phyloP scores from a whole-genome alignment of 1,140 invertebrate species.

The Atta colombica region DNA sequence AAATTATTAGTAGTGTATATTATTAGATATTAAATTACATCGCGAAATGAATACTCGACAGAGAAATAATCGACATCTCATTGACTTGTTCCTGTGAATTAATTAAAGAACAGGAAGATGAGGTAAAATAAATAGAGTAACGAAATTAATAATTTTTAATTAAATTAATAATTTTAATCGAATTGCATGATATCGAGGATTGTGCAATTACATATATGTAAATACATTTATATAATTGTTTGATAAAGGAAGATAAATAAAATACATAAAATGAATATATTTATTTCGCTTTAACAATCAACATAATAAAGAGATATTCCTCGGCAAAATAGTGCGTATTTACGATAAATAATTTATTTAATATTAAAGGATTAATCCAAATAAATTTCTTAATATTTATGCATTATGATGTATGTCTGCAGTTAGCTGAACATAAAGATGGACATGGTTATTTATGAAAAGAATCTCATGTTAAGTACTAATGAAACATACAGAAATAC shows the following conservation, averaged over 20 bases:
- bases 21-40: constrained; percentile 18
- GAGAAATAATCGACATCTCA: neutral
- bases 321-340: neutral
- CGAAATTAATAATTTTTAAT: neutral
- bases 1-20: neutral
- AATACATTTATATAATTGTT: neutral
- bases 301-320: neutral
- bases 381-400: constrained; percentile 3
- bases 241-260: neutral
- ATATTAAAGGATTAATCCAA: constrained; percentile 2
- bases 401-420: neutral
- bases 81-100: neutral
- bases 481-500: neutral
- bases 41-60: neutral
- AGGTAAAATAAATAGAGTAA: neutral
- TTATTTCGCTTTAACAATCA: neutral
- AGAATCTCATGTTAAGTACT: neutral
- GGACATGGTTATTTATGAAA: neutral
- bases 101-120: neutral
- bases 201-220: neutral
- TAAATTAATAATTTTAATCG: neutral
- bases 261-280: neutral
- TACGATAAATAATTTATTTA: neutral
- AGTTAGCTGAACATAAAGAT: neutral
- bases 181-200: neutral